Base-by-base conservation (phyloP, 2,888 invertebrate species). In the Drosophila paramelanica region DNA sequence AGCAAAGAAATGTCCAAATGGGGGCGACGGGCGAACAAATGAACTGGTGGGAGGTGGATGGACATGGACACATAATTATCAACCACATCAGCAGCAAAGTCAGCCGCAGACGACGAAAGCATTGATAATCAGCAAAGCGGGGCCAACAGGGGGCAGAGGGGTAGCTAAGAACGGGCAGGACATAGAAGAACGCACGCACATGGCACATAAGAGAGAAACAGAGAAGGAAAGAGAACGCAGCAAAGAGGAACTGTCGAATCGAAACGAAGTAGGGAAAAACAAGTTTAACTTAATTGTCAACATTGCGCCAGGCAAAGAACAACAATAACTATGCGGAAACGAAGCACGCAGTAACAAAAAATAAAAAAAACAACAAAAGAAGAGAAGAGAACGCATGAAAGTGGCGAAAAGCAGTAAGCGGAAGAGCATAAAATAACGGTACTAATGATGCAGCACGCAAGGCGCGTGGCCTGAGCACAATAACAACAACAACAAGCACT, bases 241-340 rank as follows among this genome's bases (percentile, higher is more conserved):
- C 1, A 33, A 20, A 27, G n/a, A 61, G 51, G 60, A 82, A 88
- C 71, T 76, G 86, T 70, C 73, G 69, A 88, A 88, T 73, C 77
- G 80, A 86, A 88, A 76, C 77, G 73, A 88, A 81, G 79, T 79
- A 86, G 68, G 84, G 88, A 88, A 88, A 31, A 88, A 77, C 89
- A 88, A 83, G 87, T 83, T 88, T 83, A 88, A 83, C 82, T 83
- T 83, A 83, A 83, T 83, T 83, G 82, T 83, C 82, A 83, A 88
- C 82, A 88, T 85, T 82, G 86, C 73, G 87, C 68, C 52, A 53
- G 45, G 71, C 67, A 66, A 64, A 65, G 43, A 33, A 43, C 27
- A 61, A 36, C 55, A 64, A 31, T 56, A 45, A 56, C 45, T 23
- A 53, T 62, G 55, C 66, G 66, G 70, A 84, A 65, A 33, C 58